Base-by-base conservation (phyloP, 2,797 vertebrate species). In the Rhodeus uyekii region DNA sequence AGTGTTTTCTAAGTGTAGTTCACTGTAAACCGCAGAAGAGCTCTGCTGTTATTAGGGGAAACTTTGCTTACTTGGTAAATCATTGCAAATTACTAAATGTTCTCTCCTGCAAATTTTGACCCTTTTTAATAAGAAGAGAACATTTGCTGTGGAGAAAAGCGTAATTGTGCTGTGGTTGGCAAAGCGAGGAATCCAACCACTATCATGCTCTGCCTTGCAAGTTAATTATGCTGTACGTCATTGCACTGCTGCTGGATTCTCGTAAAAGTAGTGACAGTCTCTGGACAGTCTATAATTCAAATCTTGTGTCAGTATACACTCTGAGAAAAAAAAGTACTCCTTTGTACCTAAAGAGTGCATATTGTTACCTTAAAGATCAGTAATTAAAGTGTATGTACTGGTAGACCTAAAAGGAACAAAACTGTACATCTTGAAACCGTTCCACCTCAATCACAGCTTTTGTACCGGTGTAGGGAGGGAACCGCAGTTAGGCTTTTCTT, bases 71-170 rank as follows among this genome's bases (percentile, higher is more conserved):
- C 38, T 48, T 18, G 27, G 27, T 55, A 19, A 36, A 82, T 27
- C 4, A 78, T 44, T 76, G 55, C 14, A 39, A 80, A 80, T 65
- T 53, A 32, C 16, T 42, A 27, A 79, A 82, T 13, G 34, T 53
- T 36, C 38, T 16, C 1, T 58, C 34, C 55, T 74, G 61, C 39
- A 69, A 64, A 67, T 44, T 16, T 32, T 38, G 48, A 72, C 60
- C 24, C 0, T 29, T 81, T 63, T 75, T 61, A 34, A 42, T 75
- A 8, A 24, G 58, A 64, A 32, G 29, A 73, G 36, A 24, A 32
- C 5, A 32, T 67, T 83, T 69, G 32, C 48, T 55, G 22, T 75
- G 64, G 14, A 50, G 32, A 75, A 64, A 48, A 32, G 44, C 42
- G 3, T 72, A 63, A 36, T 55, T 18, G 39, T 68, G 12, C 67